These are phyloP conservation scores for Corythornis cristatus DNA, from an alignment of 2,113 vertebrate genomes.

Conservation along the genomic window DNA sequence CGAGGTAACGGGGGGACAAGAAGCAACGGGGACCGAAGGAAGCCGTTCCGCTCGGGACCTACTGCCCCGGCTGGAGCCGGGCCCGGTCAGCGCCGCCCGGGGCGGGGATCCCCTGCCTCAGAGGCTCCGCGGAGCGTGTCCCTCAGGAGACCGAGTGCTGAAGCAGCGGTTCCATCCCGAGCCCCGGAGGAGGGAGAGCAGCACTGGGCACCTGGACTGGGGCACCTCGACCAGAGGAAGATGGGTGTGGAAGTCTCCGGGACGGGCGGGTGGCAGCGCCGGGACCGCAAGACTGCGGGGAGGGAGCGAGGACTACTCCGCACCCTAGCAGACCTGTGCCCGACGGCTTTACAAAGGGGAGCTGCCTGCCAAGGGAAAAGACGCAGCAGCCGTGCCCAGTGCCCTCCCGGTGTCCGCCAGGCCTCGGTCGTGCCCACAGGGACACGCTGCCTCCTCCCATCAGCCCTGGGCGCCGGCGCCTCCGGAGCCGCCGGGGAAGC, in stretches of 20 bases:
- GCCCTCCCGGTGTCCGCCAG: no score
- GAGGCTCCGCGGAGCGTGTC: neutral
- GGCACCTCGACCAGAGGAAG: neutral
- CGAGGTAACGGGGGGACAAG: neutral
- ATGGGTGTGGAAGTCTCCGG: no score
- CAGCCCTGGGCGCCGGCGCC: neutral
- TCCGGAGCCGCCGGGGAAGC: neutral
- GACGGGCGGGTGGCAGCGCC: neutral
- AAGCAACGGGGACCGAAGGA: neutral
- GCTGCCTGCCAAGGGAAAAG: neutral
- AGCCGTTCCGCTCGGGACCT: neutral
- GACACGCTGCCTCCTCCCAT: rapidly evolving
- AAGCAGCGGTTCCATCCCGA: neutral
- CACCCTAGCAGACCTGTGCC: neutral
- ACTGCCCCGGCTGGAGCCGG: no score
- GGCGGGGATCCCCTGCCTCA: neutral
- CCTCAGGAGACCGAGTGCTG: neutral
- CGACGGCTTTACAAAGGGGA: neutral
- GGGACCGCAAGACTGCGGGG: no score
- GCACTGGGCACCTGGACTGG: no score
- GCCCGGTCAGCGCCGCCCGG: no score
- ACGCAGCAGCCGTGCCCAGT: neutral
- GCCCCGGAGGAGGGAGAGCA: neutral
- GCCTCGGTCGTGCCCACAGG: neutral
- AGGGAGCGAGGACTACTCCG: no score